Evolutionary conservation across 2,888 invertebrate genomes (phyloP).

Genomic region (Epicampocera succincta): DNA sequence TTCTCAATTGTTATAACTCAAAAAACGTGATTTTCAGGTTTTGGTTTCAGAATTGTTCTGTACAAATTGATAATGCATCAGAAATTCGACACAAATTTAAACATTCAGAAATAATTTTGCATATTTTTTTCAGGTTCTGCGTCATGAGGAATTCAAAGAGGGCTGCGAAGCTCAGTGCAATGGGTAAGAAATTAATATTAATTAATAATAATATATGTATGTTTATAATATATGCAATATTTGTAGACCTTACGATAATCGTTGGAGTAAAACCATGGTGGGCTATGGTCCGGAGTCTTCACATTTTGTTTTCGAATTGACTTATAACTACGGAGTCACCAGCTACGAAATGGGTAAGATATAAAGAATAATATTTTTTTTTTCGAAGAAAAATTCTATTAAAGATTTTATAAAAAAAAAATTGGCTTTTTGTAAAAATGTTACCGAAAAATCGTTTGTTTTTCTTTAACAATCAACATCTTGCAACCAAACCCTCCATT

Average conservation of each 20-base stretch:
- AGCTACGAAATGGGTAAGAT: conserved; percentile 88
- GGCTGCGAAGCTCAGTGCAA: conserved; percentile 99
- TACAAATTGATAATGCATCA: no score
- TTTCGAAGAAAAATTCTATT: no score
- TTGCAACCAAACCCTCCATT: no score
- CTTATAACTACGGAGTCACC: conserved; percentile 97
- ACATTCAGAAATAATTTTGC: neutral
- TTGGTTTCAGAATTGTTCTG: no score
- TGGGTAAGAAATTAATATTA: conserved; percentile 86
- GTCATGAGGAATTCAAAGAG: conserved; percentile 98
- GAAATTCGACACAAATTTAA: no score
- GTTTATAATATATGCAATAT: neutral
- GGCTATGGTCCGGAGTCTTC: conserved; percentile 97
- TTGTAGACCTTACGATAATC: conserved; percentile 95
- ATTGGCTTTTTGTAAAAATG: no score
- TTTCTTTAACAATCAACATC: no score
- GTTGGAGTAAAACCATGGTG: conserved; percentile 99
- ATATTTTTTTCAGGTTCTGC: conserved; percentile 85
- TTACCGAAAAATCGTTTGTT: no score
- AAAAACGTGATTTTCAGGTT: neutral
- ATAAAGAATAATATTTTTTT: neutral
- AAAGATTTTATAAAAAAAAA: no score
- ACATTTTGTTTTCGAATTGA: conserved; percentile 97
- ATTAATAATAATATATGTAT: neutral
- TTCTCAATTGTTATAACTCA: no score